Base-by-base conservation (phyloP, 92 coral and sea anemone genomes). In the Umimayanthus kanabou region DNA sequence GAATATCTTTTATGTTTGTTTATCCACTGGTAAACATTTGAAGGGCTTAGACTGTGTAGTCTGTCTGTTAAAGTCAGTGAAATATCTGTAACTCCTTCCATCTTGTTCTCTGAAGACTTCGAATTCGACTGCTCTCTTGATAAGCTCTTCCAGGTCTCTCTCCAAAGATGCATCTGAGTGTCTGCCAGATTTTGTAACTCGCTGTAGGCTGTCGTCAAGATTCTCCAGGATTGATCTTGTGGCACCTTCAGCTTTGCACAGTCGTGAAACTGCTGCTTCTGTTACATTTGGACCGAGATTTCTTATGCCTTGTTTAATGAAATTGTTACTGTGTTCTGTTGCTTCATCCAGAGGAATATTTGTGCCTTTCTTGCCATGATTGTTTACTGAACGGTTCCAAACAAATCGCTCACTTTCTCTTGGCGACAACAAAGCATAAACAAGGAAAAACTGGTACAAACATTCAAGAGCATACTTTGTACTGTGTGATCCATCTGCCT, bases 371-470 rank as follows among this genome's bases (percentile, higher is more conserved):
- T 88, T 74, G 42, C 91, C 79, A 83, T 72, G 47, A 29, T 90
- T 90, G 88, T 90, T 93, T 10, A 90, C 90, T 5, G 92, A 88
- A 65, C 90, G 77, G 84, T 93, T 93, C 95, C 93, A 90, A 15
- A 65, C 77, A 71, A 92, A 92, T 64, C 90, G 83, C 84, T 85
- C 90, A 87, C 90, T 72, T 77, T 89, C 92, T 87, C 94, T 81
- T 61, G 4, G 89, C 79, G 29, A 87, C 89, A 73, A 92, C n/a
- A 92, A 78, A 84, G n/a, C n/a, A n/a, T n/a, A n/a, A n/a, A n/a
- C n/a, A n/a, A n/a, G n/a, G n/a, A n/a, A n/a, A n/a, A n/a, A 85
- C 79, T 92, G 94, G 73, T 89, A 87, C 71, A 92, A 58, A 66
- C 92, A 92, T 73, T 88, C 91, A 67, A 91, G 89, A 0, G 93